phyloP scores from a whole-genome alignment of 2,888 invertebrate genomes.

The Malacosoma neustria region DNA sequence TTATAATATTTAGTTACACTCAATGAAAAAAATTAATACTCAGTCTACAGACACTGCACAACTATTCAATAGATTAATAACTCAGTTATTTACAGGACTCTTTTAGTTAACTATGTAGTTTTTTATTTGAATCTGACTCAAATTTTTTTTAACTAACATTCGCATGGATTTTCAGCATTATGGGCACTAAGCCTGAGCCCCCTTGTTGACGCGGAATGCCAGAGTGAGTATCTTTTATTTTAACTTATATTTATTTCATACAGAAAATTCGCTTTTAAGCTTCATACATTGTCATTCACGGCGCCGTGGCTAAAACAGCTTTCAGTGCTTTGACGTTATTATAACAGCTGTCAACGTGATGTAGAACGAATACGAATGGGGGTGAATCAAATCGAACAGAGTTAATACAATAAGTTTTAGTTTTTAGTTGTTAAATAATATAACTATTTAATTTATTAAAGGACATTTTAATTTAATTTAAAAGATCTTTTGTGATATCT shows the following conservation, averaged over 20 bases:
- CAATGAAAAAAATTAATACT: not conserved
- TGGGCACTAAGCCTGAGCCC: slow-evolving; percentile 70
- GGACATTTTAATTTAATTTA: no score
- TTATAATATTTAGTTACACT: no score
- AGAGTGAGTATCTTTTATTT: slow-evolving; percentile 58
- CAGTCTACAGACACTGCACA: not conserved
- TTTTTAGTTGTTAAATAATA: no score
- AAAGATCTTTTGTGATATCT: no score
- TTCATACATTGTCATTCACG: slow-evolving; percentile 12
- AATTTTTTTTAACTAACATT: slow-evolving; percentile 58
- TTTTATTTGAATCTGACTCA: slow-evolving; percentile 24
- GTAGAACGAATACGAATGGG: no score
- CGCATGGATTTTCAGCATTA: slow-evolving; percentile 74
- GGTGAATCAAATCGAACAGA: no score
- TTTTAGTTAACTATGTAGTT: slow-evolving; percentile 20
- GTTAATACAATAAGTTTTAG: no score
- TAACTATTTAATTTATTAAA: no score
- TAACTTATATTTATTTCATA: slow-evolving; percentile 14
- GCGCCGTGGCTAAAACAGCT: not conserved
- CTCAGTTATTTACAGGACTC: slow-evolving; percentile 66
- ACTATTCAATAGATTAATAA: not conserved
- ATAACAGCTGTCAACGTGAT: slow-evolving; percentile 1
- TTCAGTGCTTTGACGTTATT: slow-evolving; percentile 9
- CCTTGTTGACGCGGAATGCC: slow-evolving; percentile 71
- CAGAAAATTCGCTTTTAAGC: slow-evolving; percentile 33